Base-by-base conservation (phyloP, 1,140 invertebrate species). In the Drosophila takahashii region DNA sequence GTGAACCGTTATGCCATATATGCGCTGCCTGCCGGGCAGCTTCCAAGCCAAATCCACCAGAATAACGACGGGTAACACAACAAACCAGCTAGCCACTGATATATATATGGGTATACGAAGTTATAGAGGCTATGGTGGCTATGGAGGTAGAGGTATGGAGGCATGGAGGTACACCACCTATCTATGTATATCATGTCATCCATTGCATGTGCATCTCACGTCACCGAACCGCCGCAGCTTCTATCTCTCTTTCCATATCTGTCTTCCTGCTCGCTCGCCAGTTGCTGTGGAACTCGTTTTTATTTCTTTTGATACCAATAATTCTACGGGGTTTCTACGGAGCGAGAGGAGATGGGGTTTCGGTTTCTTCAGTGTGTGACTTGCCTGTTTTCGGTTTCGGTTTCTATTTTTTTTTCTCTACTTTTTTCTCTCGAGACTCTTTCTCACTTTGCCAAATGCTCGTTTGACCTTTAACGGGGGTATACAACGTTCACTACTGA, bases 401-500 rank as follows among this genome's bases (percentile, higher is more conserved):
- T 74, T 54, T 66, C 65, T 45, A 58, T 59, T 26, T 52, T 22
- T 7, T 15, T 36, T 10, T 45, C 18, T 6, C 8, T 18, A 41
- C 29, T 34, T 52, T 18, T 64, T 62, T 65, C 57, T 71, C 53
- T 44, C 8, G 41, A 42, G 27, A 34, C 9, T 34, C 13, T 22
- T 22, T 22, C 22, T 22, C 22, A 22, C 48, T 60, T 78, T 67
- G 79, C 52, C 72, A 76, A 81, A 77, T 89, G 77, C 60, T 84
- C 79, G 48, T 84, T 89, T 89, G 84, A 89, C 84, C 84, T 89
- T 89, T 89, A 89, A 90, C 84, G 79, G 84, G 50, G 64, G 67
- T 48, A 52, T 48, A 42, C 16, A 67, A 83, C 13, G 15, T 10
- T 15, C 47, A 18, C 47, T 32, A 18, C 47, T 32, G 26, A 62